A percentile compares a stretch with the other conserved stretches of the same genome.
Evolutionary conservation across 2,797 vertebrate species (phyloP).

Genomic region (Carduelis carduelis): DNA sequence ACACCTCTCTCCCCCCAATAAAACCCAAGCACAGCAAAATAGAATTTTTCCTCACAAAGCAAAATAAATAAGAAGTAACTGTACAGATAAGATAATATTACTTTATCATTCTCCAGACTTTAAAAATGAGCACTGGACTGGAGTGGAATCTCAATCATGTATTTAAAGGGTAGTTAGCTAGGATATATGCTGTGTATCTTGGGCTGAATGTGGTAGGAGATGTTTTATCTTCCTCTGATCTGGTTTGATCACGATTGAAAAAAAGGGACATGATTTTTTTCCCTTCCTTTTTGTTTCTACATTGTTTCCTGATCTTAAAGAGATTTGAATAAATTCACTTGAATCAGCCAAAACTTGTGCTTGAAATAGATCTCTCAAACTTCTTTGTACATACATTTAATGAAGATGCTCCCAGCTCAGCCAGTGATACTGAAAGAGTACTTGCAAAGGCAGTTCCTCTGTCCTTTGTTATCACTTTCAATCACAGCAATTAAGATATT

Average conservation of each 20-base stretch:
- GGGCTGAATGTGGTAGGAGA: background rate
- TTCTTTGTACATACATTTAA: slow-evolving; percentile 22
- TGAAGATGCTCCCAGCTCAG: slow-evolving; percentile 54
- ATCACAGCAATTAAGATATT: slow-evolving; percentile 8
- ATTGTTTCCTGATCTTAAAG: slow-evolving; percentile 42
- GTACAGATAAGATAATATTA: slow-evolving; percentile 3
- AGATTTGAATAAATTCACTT: slow-evolving; percentile 46
- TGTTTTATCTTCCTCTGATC: slow-evolving; percentile 2
- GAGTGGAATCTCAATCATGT: background rate
- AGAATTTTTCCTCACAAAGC: background rate
- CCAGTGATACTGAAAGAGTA: slow-evolving; percentile 5
- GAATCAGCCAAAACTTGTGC: slow-evolving; percentile 37
- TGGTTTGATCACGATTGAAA: slow-evolving; percentile 21
- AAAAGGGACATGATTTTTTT: background rate
- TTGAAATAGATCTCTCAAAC: slow-evolving; percentile 20
- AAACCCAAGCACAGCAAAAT: background rate
- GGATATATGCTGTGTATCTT: background rate
- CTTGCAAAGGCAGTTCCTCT: slow-evolving; percentile 35
- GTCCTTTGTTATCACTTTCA: slow-evolving; percentile 50
- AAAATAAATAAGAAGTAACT: background rate
- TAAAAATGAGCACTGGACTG: background rate
- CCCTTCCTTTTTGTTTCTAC: background rate
- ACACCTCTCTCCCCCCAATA: background rate
- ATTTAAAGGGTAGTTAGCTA: background rate
- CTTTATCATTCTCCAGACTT: slow-evolving; percentile 1